phyloP scores from a whole-genome alignment of 2,797 vertebrate genomes.

The Margarornis squamiger region DNA sequence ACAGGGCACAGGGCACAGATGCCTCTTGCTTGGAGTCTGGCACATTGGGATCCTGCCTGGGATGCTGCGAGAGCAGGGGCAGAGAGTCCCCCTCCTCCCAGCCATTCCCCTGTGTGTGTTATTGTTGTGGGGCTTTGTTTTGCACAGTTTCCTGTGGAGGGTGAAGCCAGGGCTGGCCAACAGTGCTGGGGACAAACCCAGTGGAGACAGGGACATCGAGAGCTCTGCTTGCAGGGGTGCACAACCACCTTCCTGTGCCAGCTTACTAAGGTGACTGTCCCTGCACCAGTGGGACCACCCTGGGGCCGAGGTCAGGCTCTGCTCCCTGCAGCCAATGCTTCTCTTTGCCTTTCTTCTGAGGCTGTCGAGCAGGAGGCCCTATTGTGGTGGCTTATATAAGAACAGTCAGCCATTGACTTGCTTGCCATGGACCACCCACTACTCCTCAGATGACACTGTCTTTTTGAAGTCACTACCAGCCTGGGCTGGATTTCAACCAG shows the following conservation, averaged over 20 bases:
- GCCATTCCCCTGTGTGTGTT: rapidly evolving
- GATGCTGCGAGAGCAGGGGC: background rate
- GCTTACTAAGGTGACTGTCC: background rate
- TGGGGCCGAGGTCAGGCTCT: rapidly evolving
- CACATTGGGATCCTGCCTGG: background rate
- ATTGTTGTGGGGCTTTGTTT: background rate
- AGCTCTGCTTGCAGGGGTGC: background rate
- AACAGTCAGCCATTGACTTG: background rate
- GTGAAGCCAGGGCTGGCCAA: background rate
- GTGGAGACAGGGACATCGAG: rapidly evolving
- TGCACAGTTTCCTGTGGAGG: background rate
- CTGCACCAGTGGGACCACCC: background rate
- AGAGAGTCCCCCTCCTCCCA: background rate
- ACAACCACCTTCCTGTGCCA: background rate
- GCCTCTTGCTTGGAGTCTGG: background rate
- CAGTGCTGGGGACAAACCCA: background rate
- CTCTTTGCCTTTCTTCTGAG: background rate
- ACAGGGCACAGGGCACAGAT: rapidly evolving
- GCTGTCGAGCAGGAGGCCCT: background rate
- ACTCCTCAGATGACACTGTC: conserved; percentile 45
- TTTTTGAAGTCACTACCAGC: conserved; percentile 60
- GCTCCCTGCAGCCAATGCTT: background rate
- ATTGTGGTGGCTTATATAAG: conserved; percentile 41
- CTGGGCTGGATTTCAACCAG: conserved; percentile 50
- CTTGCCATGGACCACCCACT: conserved; percentile 39